These are phyloP conservation scores for Lethenteron reissneri DNA, from an alignment of 2,113 vertebrate genomes.

Conservation along the genomic window DNA sequence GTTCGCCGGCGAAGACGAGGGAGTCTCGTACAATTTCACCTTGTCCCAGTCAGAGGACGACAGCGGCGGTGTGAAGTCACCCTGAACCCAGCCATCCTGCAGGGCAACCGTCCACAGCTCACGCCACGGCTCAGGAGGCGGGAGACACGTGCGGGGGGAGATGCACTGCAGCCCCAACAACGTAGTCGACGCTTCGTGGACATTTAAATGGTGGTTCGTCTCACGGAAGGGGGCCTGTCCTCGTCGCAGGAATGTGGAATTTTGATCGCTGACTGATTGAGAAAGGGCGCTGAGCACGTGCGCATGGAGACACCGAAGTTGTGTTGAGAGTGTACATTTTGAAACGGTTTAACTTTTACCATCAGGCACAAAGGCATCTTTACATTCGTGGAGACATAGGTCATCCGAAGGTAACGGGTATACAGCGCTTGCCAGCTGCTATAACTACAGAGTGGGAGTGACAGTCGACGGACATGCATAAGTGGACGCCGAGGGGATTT, in stretches of 20 bases:
- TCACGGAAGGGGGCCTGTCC: background rate
- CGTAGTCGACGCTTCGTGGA: background rate
- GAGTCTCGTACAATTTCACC: background rate
- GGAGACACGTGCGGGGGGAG: background rate
- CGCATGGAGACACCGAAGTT: no score
- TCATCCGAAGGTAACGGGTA: no score
- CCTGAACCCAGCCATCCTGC: constrained; percentile 2
- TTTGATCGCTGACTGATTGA: no score
- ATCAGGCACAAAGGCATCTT: no score
- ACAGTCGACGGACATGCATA: no score
- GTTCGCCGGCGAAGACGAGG: background rate
- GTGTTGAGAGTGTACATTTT: no score
- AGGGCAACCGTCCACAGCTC: background rate
- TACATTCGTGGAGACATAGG: no score
- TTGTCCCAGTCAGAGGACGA: constrained; percentile 1
- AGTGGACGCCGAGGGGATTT: no score
- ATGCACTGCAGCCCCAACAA: background rate
- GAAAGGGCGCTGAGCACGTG: no score
- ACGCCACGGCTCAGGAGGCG: background rate
- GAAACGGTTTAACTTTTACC: no score
- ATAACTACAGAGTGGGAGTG: no score
- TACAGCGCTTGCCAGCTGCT: no score
- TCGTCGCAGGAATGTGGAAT: background rate
- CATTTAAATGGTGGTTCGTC: background rate
- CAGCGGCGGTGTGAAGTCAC: background rate